A percentile compares a stretch with the other conserved stretches of the same genome.
Evolutionary conservation across 2,113 vertebrate genomes (phyloP).

Genomic region (Heteronetta atricapilla): DNA sequence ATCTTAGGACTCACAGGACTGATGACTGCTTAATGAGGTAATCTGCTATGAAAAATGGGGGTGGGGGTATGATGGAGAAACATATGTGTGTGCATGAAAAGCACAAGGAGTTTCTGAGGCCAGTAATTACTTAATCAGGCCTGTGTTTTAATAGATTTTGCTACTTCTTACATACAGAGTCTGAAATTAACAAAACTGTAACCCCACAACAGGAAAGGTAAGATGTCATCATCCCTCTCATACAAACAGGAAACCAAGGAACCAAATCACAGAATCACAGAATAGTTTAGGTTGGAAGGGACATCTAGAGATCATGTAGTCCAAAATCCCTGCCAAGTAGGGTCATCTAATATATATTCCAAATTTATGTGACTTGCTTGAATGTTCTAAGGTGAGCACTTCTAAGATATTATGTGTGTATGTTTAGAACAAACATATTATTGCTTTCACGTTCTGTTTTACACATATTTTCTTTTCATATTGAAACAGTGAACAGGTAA

Average conservation of each 20-base stretch:
- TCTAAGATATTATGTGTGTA: not conserved
- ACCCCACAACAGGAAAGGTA: not conserved
- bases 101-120: not conserved
- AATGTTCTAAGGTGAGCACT: not conserved
- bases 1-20: not conserved
- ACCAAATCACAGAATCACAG: too few relatives aligned
- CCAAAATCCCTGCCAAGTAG: too few relatives aligned
- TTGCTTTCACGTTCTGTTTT: not conserved
- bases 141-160: not conserved
- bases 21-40: constrained; percentile 42
- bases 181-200: not conserved
- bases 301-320: too few relatives aligned
- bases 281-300: too few relatives aligned
- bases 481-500: not conserved
- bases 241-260: not conserved
- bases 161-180: not conserved
- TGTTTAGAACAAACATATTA: not conserved
- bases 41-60: not conserved
- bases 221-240: not conserved
- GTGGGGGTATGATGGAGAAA: not conserved
- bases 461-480: not conserved
- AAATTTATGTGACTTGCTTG: not conserved
- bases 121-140: not conserved
- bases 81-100: not conserved
- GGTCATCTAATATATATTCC: not conserved